Evolutionary conservation across 2,888 invertebrate genomes (phyloP).

Genomic region (Netelia fuscicornis): DNA sequence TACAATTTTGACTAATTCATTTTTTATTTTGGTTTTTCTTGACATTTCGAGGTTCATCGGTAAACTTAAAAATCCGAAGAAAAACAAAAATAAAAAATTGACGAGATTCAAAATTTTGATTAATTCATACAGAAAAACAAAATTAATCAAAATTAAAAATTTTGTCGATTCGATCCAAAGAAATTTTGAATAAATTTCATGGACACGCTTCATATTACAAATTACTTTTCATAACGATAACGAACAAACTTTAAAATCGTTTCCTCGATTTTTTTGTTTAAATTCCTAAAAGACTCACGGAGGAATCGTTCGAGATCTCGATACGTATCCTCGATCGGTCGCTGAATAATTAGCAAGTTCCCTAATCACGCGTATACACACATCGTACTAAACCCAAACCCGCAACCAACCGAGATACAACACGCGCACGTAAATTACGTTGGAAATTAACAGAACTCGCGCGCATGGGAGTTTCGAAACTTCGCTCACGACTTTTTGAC

Average conservation of each 20-base stretch:
- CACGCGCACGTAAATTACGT: conserved; percentile 63
- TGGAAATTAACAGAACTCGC: conserved; percentile 43
- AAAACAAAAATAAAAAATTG: too few species aligned
- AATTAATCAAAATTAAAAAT: too few species aligned
- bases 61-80: too few species aligned
- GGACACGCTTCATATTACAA: neutral
- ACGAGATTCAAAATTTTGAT: too few species aligned
- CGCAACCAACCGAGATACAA: neutral
- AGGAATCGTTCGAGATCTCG: neutral
- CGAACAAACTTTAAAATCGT: neutral
- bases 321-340: conserved; percentile 4
- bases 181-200: neutral
- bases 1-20: too few species aligned
- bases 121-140: too few species aligned
- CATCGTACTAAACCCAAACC: neutral
- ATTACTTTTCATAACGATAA: neutral
- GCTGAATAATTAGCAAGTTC: conserved; percentile 54
- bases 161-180: too few species aligned
- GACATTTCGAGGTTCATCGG: too few species aligned
- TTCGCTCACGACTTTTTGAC: conserved; percentile 35
- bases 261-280: too few species aligned
- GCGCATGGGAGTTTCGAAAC: neutral
- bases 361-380: conserved; percentile 53
- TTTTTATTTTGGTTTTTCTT: too few species aligned
- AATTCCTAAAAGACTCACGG: neutral